Evolutionary conservation across 2,888 invertebrate species (phyloP).

Genomic region (Chrysina gloriosa): DNA sequence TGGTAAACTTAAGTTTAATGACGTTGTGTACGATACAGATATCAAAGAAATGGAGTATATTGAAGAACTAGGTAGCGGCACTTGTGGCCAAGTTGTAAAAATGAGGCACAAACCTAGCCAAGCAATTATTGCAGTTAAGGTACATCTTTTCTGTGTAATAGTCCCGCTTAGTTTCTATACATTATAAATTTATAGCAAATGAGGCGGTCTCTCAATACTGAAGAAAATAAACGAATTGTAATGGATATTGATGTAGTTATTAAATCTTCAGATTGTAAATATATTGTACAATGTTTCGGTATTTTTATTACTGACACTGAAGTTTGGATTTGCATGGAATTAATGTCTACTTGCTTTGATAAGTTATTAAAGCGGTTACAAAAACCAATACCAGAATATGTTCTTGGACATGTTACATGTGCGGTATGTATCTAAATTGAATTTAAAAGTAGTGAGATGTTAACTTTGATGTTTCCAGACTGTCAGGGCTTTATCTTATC

Average conservation of each 20-base stretch:
- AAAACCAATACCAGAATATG: constrained; percentile 93
- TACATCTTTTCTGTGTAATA: constrained; percentile 58
- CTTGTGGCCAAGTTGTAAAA: constrained; percentile 97
- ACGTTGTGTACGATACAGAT: constrained; percentile 81
- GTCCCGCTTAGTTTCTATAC: not conserved
- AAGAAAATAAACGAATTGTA: constrained; percentile 97
- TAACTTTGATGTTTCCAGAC: constrained; percentile 71
- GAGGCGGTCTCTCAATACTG: constrained; percentile 95
- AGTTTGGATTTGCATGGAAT: constrained; percentile 99
- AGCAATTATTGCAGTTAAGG: constrained; percentile 93
- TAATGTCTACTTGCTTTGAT: constrained; percentile 99
- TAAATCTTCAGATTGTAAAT: constrained; percentile 96
- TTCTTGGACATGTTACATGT: constrained; percentile 96
- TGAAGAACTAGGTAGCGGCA: constrained; percentile 92
- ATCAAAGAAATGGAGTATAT: constrained; percentile 86
- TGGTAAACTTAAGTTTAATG: constrained; percentile 87
- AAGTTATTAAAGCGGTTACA: constrained; percentile 89
- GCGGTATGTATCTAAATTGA: constrained; percentile 75
- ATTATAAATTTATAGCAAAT: constrained; percentile 77
- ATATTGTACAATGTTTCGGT: constrained; percentile 96
- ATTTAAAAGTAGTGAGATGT: constrained; percentile 10
- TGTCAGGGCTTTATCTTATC: constrained; percentile 95
- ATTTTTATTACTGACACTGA: constrained; percentile 98
- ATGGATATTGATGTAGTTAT: constrained; percentile 99
- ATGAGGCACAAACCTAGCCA: constrained; percentile 91